Evolutionary conservation across 1,140 invertebrate genomes (phyloP), one percentile per base, ranked within the genome.

Genomic region (Eupristina koningsbergeri): DNA sequence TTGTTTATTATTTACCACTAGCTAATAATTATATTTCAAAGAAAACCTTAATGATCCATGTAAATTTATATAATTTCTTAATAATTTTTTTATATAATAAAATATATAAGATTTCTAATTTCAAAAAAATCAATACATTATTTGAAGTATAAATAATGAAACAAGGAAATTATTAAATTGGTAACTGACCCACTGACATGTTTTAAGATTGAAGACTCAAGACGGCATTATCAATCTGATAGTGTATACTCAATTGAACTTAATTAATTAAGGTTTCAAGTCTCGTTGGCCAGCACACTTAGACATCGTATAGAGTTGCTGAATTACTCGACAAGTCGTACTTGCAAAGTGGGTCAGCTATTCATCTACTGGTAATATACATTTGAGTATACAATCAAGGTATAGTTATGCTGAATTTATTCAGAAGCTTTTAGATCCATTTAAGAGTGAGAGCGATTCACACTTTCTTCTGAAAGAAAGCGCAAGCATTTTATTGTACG

Each of bases 181-280:
- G 39, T 64, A 50, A 77, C 36, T 63, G 82, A 83, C 75, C 75
- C 47, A 71, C 31, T 83, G 64, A 67, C 82, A 73, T 53, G 26
- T 69, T 39, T 69, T 58, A 31, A 39, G 22, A 26, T 29, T 41
- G 50, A 58, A 34, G 15, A 58, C 3, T 53, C 6, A 17, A 8
- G 39, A 69, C 22, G 39, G 22, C 17, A 31, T 6, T 39, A 11
- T 22, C 73, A 15, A 83, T 83, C 47, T 69, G 69, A 74, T 36
- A 82, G 73, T 53, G 67, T 15, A 69, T 8, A 36, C 29, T n/a
- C 61, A 50, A 76, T 83, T 77, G 61, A 69, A 63, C 29, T 50
- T 67, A 63, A 84, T 84, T 80, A 84, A 79, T 84, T 84, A 84
- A 74, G 61, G 74, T 84, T 84, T 67, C 76, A 26, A 76, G 77